These are phyloP conservation scores for Glossophaga mutica DNA, from an alignment of 2,797 vertebrate genomes.

Conservation along the genomic window DNA sequence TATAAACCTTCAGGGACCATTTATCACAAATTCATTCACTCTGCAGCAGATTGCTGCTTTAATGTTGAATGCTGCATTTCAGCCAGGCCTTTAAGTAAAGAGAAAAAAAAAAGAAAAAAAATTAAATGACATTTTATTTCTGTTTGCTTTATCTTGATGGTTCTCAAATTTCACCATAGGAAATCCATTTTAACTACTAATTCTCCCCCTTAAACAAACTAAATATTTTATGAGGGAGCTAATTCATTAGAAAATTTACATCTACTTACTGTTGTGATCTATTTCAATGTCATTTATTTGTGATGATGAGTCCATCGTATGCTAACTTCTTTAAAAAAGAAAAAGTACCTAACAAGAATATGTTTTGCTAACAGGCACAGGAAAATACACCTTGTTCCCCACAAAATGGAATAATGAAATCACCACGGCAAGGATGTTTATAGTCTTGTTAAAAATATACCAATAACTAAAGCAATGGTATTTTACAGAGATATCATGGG, in stretches of 20 bases:
- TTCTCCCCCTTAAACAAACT: constrained; percentile 47
- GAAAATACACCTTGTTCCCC: constrained; percentile 37
- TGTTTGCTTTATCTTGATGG: constrained; percentile 42
- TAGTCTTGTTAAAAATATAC: background rate
- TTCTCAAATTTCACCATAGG: constrained; percentile 57
- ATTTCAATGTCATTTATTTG: constrained; percentile 56
- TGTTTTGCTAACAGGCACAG: background rate
- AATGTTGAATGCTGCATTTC: constrained; percentile 82
- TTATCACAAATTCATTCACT: constrained; percentile 91
- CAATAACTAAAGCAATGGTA: background rate
- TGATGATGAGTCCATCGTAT: background rate
- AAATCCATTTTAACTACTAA: constrained; percentile 66
- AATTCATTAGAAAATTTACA: constrained; percentile 69
- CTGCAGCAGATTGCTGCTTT: constrained; percentile 83
- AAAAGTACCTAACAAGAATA: background rate
- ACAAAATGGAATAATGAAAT: constrained; percentile 24
- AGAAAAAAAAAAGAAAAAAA: background rate
- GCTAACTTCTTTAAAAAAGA: background rate
- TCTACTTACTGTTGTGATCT: background rate
- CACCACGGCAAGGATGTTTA: constrained; percentile 2
- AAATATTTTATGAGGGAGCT: constrained; percentile 59
- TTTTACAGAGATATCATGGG: constrained; percentile 43
- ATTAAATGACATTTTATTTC: constrained; percentile 55
- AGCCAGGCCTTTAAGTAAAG: constrained; percentile 72
- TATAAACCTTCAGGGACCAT: constrained; percentile 88